Conservation (phyloP, 2,113 vertebrate genomes). For the Picathartes gymnocephalus region DNA sequence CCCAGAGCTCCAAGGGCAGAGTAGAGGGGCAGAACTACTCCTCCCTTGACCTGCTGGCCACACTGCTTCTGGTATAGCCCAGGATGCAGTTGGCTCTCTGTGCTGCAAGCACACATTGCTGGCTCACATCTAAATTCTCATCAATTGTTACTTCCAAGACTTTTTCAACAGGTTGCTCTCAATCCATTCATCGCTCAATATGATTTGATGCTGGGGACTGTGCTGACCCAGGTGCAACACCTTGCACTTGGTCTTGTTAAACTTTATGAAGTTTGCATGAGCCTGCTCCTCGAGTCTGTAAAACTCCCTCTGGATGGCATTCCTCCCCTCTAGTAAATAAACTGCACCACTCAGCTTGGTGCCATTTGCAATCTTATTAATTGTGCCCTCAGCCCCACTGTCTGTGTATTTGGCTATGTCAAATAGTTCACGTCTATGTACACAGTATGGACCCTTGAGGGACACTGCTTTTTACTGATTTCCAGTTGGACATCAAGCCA, state of each 20-base stretch:
- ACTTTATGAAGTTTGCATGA: background rate
- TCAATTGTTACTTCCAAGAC: too few relatives aligned
- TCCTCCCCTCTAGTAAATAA: background rate
- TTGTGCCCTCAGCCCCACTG: background rate
- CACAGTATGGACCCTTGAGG: background rate
- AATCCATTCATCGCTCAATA: background rate
- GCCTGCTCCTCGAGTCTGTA: background rate
- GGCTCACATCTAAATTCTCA: background rate
- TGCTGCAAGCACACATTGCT: background rate
- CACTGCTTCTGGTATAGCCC: background rate
- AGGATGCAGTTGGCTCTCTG: background rate
- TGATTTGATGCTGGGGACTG: background rate
- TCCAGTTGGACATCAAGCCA: background rate
- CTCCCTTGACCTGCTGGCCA: background rate
- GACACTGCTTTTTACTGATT: background rate
- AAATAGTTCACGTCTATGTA: background rate
- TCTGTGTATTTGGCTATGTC: background rate
- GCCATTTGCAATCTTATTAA: background rate
- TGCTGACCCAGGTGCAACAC: accelerated
- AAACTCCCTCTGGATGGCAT: background rate
- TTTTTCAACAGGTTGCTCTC: background rate
- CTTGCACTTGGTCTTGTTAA: background rate
- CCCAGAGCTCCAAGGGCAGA: background rate
- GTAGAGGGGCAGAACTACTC: background rate
- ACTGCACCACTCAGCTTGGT: background rate